phyloP scores from a whole-genome alignment of 2,797 vertebrate genomes.

The Neosalanx taihuensis region DNA sequence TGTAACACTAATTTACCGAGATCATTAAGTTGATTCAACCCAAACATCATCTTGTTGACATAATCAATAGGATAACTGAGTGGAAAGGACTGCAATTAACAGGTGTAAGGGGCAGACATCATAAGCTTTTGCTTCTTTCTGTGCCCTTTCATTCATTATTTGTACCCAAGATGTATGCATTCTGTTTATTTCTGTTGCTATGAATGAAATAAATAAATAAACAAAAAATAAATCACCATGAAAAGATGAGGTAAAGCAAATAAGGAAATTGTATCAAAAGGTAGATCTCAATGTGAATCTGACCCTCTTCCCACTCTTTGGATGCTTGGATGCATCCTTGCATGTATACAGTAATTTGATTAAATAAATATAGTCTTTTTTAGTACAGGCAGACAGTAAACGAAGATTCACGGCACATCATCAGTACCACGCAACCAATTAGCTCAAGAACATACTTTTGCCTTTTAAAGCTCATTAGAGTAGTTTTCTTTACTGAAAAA shows the following conservation, averaged over 20 bases:
- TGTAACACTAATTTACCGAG: conserved; percentile 12
- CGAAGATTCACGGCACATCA: conserved; percentile 33
- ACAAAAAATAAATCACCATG: too few relatives aligned
- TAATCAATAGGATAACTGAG: conserved; percentile 7
- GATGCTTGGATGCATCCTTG: not conserved
- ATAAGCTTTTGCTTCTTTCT: too few relatives aligned
- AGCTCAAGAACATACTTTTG: conserved; percentile 43
- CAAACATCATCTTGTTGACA: conserved; percentile 22
- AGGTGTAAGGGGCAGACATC: too few relatives aligned
- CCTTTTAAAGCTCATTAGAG: conserved; percentile 61
- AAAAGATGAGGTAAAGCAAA: not conserved
- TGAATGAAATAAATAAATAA: too few relatives aligned
- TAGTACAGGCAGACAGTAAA: not conserved
- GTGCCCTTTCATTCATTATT: too few relatives aligned
- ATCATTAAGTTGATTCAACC: conserved; percentile 28
- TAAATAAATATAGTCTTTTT: not conserved
- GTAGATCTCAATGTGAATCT: not conserved
- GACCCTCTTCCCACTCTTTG: not conserved
- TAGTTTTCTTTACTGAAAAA: conserved; percentile 55
- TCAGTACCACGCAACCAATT: conserved; percentile 47
- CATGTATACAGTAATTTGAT: not conserved
- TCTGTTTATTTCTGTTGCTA: too few relatives aligned
- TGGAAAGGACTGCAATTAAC: conserved; percentile 9
- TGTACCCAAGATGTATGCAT: too few relatives aligned
- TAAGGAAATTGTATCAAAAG: not conserved